phyloP scores from a whole-genome alignment of 2,113 vertebrate species.

The Chaetodon auriga region DNA sequence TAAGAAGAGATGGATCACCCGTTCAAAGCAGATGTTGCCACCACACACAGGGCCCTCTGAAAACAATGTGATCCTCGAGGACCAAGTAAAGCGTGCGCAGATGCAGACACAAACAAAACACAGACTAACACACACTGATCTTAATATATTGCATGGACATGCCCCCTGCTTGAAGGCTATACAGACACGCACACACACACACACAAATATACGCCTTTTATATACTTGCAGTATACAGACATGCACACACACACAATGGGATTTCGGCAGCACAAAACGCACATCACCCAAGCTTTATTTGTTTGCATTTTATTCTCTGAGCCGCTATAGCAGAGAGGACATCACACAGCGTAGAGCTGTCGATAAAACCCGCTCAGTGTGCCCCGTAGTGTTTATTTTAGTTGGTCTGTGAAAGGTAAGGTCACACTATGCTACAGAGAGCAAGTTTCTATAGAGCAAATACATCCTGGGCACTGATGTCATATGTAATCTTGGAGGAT shows the following conservation, averaged over 20 bases:
- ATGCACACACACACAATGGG: conserved; percentile 52
- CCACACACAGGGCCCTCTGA: conserved; percentile 72
- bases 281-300: conserved; percentile 69
- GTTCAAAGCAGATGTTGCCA: conserved; percentile 80
- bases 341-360: conserved; percentile 70
- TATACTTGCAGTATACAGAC: conserved; percentile 29
- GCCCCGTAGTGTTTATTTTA: conserved; percentile 74
- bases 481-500: background rate
- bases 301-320: conserved; percentile 71
- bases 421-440: conserved; percentile 64
- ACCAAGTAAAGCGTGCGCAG: conserved; percentile 69
- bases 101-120: conserved; percentile 63
- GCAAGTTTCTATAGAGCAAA: conserved; percentile 44
- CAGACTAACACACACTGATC: conserved; percentile 56
- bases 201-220: conserved; percentile 41
- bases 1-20: conserved; percentile 80
- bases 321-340: conserved; percentile 61
- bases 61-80: conserved; percentile 79
- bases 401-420: conserved; percentile 68
- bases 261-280: conserved; percentile 54
- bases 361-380: conserved; percentile 73
- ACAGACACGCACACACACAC: conserved; percentile 20
- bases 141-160: conserved; percentile 62
- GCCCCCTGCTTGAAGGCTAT: conserved; percentile 5
- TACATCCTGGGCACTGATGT: conserved; percentile 39